Conservation (phyloP, 2,113 vertebrate species). For the Gracilinanus agilis region DNA sequence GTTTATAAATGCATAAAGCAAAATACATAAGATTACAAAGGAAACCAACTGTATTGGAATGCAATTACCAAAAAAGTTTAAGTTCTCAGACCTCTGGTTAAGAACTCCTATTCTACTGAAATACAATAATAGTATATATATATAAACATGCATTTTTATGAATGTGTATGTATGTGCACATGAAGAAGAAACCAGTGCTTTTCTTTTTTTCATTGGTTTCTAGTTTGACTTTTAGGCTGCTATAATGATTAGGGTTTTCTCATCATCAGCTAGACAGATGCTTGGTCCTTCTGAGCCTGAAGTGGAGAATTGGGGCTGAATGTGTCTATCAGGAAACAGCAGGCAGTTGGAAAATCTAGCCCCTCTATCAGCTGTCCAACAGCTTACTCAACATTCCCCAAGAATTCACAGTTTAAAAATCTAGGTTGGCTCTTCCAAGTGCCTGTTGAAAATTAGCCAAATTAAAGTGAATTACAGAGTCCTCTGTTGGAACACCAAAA, state of each 20-base stretch:
- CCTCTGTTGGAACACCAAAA: background rate
- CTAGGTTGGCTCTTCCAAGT: background rate
- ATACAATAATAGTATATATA: background rate
- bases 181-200: background rate
- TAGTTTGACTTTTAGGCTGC: background rate
- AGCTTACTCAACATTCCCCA: background rate
- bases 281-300: background rate
- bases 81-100: background rate
- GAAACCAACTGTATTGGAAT: background rate
- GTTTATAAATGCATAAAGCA: background rate
- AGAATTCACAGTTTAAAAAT: constrained; percentile 6
- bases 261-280: background rate
- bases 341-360: background rate
- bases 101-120: background rate
- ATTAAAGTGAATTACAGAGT: background rate
- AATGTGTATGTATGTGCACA: background rate
- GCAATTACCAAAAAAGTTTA: background rate
- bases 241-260: background rate
- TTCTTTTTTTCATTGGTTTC: background rate
- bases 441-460: constrained; percentile 22
- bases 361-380: background rate
- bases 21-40: background rate
- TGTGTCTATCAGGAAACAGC: background rate
- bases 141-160: background rate
- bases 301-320: background rate